These are phyloP conservation scores for Denticeps clupeoides DNA, from an alignment of 2,797 vertebrate genomes.

Conservation along the genomic window DNA sequence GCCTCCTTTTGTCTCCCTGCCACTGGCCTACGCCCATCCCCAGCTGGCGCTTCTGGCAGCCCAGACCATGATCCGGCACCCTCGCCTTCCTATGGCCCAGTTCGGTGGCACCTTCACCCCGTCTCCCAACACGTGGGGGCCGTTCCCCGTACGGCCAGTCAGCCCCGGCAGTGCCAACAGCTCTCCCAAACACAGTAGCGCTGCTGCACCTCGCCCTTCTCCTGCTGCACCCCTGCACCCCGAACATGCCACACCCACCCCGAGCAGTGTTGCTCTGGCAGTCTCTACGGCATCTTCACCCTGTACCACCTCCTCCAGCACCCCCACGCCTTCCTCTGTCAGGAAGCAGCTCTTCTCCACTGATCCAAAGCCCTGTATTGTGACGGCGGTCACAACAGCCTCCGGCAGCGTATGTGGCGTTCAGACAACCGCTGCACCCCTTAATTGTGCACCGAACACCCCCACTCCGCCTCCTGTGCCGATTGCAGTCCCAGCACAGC, in stretches of 20 bases:
- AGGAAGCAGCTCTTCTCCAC: constrained; percentile 87
- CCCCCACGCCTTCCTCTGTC: constrained; percentile 80
- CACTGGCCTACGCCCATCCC: constrained; percentile 89
- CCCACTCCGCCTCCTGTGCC: constrained; percentile 61
- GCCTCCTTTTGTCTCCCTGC: constrained; percentile 90
- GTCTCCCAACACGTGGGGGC: constrained; percentile 92
- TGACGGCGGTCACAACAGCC: constrained; percentile 54
- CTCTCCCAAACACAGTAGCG: constrained; percentile 88
- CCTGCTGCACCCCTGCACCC: constrained; percentile 46
- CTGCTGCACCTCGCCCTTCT: constrained; percentile 45
- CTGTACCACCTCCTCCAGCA: constrained; percentile 64
- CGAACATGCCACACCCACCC: constrained; percentile 57
- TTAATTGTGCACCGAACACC: constrained; percentile 49
- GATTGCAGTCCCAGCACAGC: constrained; percentile 60
- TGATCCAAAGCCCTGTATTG: constrained; percentile 68
- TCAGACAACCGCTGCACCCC: constrained; percentile 29
- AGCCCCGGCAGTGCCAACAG: constrained; percentile 88
- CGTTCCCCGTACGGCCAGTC: constrained; percentile 93
- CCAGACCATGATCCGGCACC: constrained; percentile 96
- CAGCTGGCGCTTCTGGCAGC: constrained; percentile 92
- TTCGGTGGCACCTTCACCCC: constrained; percentile 93
- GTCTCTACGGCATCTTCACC: constrained; percentile 24
- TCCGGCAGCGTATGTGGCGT: constrained; percentile 56
- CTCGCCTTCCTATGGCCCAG: constrained; percentile 93
- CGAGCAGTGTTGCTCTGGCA: constrained; percentile 50